Evolutionary conservation across 2,888 invertebrate genomes (phyloP).

Genomic region (Sturmia bella): DNA sequence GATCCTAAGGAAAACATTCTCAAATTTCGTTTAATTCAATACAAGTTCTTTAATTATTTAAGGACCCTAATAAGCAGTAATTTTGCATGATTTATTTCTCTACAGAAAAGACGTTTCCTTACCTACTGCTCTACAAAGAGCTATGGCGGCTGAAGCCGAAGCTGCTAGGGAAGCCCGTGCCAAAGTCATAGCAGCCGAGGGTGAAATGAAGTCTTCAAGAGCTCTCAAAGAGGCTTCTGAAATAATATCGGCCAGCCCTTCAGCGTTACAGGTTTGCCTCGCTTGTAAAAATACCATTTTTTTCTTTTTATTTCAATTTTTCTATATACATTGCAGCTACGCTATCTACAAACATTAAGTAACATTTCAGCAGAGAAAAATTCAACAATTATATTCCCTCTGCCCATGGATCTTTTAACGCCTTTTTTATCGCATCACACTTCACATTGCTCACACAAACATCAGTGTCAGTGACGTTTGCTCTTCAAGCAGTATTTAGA

Average conservation of each 20-base stretch:
- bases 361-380: constrained; percentile 97
- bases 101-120: constrained; percentile 89
- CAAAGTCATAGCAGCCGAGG: constrained; percentile 88
- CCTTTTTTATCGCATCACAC: constrained; percentile 75
- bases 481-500: constrained; percentile 76
- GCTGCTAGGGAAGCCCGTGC: constrained; percentile 87
- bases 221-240: constrained; percentile 92
- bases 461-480: constrained; percentile 75
- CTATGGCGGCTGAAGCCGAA: constrained; percentile 93
- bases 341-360: constrained; percentile 95
- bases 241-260: constrained; percentile 88
- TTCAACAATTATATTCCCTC: constrained; percentile 96
- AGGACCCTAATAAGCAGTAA: too few species aligned
- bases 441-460: constrained; percentile 66
- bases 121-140: constrained; percentile 89
- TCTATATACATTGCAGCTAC: constrained; percentile 83
- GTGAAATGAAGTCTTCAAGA: constrained; percentile 90
- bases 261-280: constrained; percentile 83
- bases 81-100: too few species aligned
- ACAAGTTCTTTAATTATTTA: too few species aligned
- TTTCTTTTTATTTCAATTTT: constrained; percentile 41
- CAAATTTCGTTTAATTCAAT: too few species aligned
- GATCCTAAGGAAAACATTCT: too few species aligned
- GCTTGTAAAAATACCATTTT: background rate
- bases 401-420: constrained; percentile 90